Evolutionary conservation across 2,888 invertebrate genomes (phyloP).

Genomic region (Agrenia bidenticulata): DNA sequence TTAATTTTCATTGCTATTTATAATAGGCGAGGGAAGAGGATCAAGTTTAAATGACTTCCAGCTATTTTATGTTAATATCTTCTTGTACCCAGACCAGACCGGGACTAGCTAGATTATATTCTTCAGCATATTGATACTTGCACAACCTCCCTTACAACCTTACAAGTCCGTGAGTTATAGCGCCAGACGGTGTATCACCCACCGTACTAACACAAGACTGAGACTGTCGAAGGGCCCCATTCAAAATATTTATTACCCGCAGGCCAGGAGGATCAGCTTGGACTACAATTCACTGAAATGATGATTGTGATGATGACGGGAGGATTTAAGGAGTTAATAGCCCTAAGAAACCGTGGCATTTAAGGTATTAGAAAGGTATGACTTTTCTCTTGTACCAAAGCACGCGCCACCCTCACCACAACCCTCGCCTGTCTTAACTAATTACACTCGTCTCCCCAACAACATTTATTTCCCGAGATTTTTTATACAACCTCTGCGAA

Average conservation of each 20-base stretch:
- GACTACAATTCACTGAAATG: slow-evolving; percentile 12
- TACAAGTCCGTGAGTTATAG: too few relatives aligned
- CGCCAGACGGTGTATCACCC: too few relatives aligned
- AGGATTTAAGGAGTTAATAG: slow-evolving; percentile 1
- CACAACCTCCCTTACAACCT: too few relatives aligned
- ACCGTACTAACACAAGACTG: too few relatives aligned
- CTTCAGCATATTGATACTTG: too few relatives aligned
- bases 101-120: slow-evolving; percentile 8
- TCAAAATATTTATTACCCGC: slow-evolving; percentile 9
- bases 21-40: slow-evolving; percentile 28
- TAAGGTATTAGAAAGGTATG: background rate
- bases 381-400: background rate
- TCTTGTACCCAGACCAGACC: background rate
- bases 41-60: slow-evolving; percentile 38
- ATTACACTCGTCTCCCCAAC: background rate
- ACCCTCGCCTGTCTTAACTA: slow-evolving; percentile 1
- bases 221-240: too few relatives aligned
- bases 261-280: slow-evolving; percentile 10
- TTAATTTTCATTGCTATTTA: slow-evolving; percentile 38
- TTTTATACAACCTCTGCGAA: too few relatives aligned
- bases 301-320: slow-evolving; percentile 11
- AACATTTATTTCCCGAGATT: background rate
- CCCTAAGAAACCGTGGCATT: background rate
- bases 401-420: background rate
- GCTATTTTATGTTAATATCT: slow-evolving; percentile 5